Percentiles rank a stretch among this genome's conserved stretches.
phyloP scores from a whole-genome alignment of 2,888 invertebrate species.

The Yponomeuta evonymella region DNA sequence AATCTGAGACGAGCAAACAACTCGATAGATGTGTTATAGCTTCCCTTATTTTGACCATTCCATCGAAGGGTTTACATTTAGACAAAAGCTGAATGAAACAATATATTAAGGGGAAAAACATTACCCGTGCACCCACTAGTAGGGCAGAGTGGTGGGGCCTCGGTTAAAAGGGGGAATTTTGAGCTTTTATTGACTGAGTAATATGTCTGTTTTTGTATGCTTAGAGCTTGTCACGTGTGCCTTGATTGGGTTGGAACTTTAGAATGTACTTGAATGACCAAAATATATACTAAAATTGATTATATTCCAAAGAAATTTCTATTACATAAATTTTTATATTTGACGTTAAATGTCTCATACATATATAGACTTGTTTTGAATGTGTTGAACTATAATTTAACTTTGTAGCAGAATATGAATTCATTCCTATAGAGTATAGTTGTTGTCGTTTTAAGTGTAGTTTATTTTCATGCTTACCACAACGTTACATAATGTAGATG shows the following conservation, averaged over 20 bases:
- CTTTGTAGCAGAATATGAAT: neutral
- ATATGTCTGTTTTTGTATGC: neutral
- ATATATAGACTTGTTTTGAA: slow-evolving; percentile 1
- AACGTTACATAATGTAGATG: slow-evolving; percentile 2
- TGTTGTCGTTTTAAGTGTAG: slow-evolving; percentile 3
- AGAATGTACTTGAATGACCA: slow-evolving; percentile 19
- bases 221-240: slow-evolving; percentile 5
- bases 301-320: slow-evolving; percentile 24
- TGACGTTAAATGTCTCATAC: neutral
- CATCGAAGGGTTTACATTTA: too few relatives aligned
- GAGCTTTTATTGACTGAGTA: neutral
- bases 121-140: too few relatives aligned
- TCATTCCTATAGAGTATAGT: slow-evolving; percentile 9
- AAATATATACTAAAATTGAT: slow-evolving; percentile 19
- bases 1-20: too few relatives aligned
- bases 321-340: neutral
- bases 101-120: neutral
- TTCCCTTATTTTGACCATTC: too few relatives aligned
- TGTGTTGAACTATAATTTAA: neutral
- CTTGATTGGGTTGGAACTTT: slow-evolving; percentile 20
- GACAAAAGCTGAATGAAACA: too few relatives aligned
- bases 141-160: too few relatives aligned
- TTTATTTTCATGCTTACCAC: neutral
- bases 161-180: neutral
- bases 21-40: too few relatives aligned